These are phyloP conservation scores for Phocoena sinus DNA, from an alignment of 2,113 vertebrate genomes.

Conservation along the genomic window DNA sequence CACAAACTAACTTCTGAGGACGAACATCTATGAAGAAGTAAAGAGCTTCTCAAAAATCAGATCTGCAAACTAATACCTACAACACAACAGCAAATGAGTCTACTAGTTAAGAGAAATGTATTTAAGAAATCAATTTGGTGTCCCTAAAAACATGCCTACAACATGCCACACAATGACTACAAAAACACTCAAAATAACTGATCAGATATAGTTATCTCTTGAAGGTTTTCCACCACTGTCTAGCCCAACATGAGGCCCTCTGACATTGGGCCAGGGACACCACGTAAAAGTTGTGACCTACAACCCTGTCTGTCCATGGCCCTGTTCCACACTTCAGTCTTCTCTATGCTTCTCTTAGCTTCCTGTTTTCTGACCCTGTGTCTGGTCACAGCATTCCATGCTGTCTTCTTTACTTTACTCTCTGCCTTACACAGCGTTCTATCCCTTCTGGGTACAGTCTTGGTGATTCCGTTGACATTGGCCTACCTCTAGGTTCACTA, in stretches of 20 bases:
- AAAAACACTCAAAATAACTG: background rate
- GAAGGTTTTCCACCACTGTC: background rate
- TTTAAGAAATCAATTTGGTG: background rate
- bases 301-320: accelerated
- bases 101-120: background rate
- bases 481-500: background rate
- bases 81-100: background rate
- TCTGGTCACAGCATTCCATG: background rate
- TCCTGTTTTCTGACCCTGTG: background rate
- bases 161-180: background rate
- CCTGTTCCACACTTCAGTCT: background rate
- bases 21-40: background rate
- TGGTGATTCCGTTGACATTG: background rate
- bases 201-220: background rate
- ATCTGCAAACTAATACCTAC: background rate
- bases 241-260: background rate
- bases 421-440: background rate
- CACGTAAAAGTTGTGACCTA: background rate
- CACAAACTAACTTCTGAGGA: background rate
- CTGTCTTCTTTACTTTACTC: background rate
- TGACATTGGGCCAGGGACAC: background rate
- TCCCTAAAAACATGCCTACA: background rate
- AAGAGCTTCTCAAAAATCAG: background rate
- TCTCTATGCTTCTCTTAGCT: background rate
- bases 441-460: background rate